Evolutionary conservation across 2,888 invertebrate species (phyloP), one percentile per base, ranked within the genome.

Genomic region (Drosophila cognata): DNA sequence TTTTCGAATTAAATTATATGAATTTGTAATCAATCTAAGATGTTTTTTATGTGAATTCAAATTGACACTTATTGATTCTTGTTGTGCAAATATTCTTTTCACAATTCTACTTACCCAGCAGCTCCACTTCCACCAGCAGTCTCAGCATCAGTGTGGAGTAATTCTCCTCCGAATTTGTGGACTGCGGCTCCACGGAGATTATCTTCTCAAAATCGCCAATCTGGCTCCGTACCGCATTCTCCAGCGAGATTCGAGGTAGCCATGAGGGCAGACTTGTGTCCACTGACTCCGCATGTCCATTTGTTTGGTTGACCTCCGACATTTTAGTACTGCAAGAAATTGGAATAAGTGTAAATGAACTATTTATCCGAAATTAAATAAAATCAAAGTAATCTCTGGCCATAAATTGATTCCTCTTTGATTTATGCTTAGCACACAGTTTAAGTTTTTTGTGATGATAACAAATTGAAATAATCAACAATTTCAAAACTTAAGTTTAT

Each of bases 121-220:
- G 38, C 70, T 90, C 81, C 0, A 91, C 84, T 10, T 90, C 89
- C 16, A 92, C 86, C 28, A 79, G 67, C 13, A 92, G 67, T 1
- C 92, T 90, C 33, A 90, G 65, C 73, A 93, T 81, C n/a, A 91
- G 61, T 0, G 92, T 91, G 11, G 91, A 89, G 52, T 83, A 89
- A 60, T 92, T 92, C 55, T 92, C 92, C 3, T 84, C 90, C 0
- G 82, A 71, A 18, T 69, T 80, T 3, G 72, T 63, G 10, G 66
- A 68, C 71, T 67, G 71, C 0, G 81, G 79, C 4, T 65, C 81
- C 16, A 91, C 72, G 18, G 77, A 62, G 1, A 77, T 6, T 16
- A 92, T 79, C 8, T 77, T 81, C n/a, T 79, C 80, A 50, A 82
- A 91, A 2, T 88, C 85, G 0, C 91, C 92, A 38, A 88, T 63